Evolutionary conservation across 2,113 vertebrate genomes (phyloP).

Genomic region (Panthera leo): DNA sequence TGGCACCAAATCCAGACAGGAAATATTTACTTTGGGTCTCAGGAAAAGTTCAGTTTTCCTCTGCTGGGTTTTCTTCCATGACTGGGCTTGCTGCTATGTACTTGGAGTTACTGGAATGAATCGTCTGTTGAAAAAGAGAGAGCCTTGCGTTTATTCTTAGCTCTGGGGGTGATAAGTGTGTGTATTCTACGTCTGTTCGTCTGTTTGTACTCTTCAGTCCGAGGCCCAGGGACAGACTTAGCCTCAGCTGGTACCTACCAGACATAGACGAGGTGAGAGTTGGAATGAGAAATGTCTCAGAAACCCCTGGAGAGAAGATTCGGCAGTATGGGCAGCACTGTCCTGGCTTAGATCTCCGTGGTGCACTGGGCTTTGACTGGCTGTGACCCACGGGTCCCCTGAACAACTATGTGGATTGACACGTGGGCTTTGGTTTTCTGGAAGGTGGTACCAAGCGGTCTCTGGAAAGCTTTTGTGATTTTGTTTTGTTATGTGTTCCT

Average conservation of each 20-base stretch:
- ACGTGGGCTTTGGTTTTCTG: background rate
- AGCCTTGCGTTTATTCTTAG: background rate
- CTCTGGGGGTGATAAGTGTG: background rate
- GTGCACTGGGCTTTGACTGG: background rate
- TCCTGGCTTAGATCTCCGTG: background rate
- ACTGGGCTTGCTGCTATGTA: background rate
- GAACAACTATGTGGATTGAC: background rate
- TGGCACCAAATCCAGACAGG: constrained; percentile 72
- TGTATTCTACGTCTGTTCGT: background rate
- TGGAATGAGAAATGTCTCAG: background rate
- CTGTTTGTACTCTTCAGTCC: background rate
- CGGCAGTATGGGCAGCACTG: background rate
- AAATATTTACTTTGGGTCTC: constrained; percentile 78
- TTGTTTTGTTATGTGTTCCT: background rate
- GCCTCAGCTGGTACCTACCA: background rate
- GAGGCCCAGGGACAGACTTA: background rate
- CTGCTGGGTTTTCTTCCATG: constrained; percentile 55
- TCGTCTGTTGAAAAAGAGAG: constrained; percentile 15
- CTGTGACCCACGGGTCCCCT: accelerated
- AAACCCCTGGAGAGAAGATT: background rate
- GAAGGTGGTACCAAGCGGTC: background rate
- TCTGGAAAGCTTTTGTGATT: background rate
- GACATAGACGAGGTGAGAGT: background rate
- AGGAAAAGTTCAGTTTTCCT: constrained; percentile 47
- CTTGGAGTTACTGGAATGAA: constrained; percentile 20